Evolutionary conservation across 2,113 vertebrate genomes (phyloP), one percentile per base, ranked within the genome.

Genomic region (Psilopogon haemacephalus): DNA sequence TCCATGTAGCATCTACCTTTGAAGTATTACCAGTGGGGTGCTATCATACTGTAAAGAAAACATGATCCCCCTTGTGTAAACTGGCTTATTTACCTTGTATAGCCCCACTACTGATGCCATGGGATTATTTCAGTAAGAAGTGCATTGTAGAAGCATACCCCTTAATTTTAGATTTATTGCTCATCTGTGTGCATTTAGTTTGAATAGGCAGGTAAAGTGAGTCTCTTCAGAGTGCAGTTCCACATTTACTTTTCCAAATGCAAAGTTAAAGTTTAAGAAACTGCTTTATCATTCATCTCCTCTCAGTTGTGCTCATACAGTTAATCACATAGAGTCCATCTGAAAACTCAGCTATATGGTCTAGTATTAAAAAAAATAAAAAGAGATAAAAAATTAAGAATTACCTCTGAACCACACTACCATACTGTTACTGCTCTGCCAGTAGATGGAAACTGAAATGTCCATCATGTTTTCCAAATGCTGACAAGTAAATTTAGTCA

Each of bases 341-440:
- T 69, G 5, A 75, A 86, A 75, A 60, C 19, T 18, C 55, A 5
- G 55, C 35, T 42, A 59, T 63, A 35, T 27, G 3, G 30, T 30
- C 33, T 30, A 8, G 30, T 23, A 46, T 75, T 63, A 42, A 48
- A 35, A 35, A 26, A n/a, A 17, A 12, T 12, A 35, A 59, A 52
- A 6, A 2, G 30, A 28, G 21, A n/a, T n/a, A n/a, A 56, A 48
- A 54, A 32, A 11, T 0, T 1, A 73, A 69, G 77, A 37, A 4
- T 1, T 6, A 33, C 23, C 18, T 19, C 13, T 33, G 33, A 38
- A 58, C 10, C 21, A 17, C 38, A 28, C n/a, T 14, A 8, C 23
- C 13, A 3, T 14, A 2, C 15, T 50, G 33, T 42, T 87, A 42
- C 23, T 62, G 35, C 21, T 35, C 33, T 70, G 13, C 18, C 24